phyloP scores from a whole-genome alignment of 2,888 invertebrate genomes.

The Drosophila falleni region DNA sequence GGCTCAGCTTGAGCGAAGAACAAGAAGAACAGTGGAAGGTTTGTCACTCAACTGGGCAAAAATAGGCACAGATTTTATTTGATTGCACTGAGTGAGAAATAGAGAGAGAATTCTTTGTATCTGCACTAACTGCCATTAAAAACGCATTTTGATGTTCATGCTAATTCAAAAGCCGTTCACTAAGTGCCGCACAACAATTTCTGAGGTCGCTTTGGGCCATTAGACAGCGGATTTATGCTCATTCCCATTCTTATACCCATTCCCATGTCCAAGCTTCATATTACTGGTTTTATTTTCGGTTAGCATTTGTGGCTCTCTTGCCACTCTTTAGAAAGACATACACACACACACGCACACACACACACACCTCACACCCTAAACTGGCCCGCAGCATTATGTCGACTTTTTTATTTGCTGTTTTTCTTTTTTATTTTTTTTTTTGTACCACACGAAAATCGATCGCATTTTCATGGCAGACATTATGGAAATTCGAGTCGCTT shows the following conservation, averaged over 20 bases:
- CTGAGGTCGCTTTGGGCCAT: constrained; percentile 54
- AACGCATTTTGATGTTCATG: constrained; percentile 63
- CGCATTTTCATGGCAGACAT: constrained; percentile 83
- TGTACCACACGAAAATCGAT: constrained; percentile 72
- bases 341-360: constrained; percentile 28
- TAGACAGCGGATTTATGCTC: constrained; percentile 33
- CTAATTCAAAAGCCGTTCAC: constrained; percentile 43
- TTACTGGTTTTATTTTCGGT: constrained; percentile 65
- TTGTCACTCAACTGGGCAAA: constrained; percentile 43
- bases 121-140: constrained; percentile 61
- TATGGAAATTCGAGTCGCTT: constrained; percentile 81
- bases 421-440: constrained; percentile 26
- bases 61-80: constrained; percentile 35
- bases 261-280: constrained; percentile 47
- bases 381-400: constrained; percentile 70
- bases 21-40: not conserved
- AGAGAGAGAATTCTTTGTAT: constrained; percentile 32
- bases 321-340: constrained; percentile 70
- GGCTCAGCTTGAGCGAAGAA: constrained; percentile 21
- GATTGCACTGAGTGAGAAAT: constrained; percentile 28
- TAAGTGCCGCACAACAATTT: constrained; percentile 55
- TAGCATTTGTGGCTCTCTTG: constrained; percentile 30
- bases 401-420: constrained; percentile 9
- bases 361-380: constrained; percentile 10
- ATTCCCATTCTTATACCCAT: not conserved